Evolutionary conservation across 2,797 vertebrate species (phyloP).

Genomic region (Cyclura pinguis): DNA sequence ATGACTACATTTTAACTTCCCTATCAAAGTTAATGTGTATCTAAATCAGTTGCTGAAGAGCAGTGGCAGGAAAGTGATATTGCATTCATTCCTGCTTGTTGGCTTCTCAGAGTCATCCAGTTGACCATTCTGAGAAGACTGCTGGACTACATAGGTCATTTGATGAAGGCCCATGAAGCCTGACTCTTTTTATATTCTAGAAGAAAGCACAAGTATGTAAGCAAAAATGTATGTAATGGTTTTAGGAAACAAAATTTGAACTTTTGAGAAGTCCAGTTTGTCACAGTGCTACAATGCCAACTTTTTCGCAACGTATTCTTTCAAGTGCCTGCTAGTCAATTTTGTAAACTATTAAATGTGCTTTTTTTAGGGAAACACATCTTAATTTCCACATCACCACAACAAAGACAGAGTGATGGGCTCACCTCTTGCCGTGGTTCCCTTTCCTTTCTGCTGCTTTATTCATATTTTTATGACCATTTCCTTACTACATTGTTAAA

Average conservation of each 20-base stretch:
- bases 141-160: neutral
- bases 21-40: too few species aligned
- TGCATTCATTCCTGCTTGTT: neutral
- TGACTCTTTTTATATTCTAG: neutral
- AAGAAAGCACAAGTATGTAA: neutral
- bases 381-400: neutral
- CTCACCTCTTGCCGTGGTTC: neutral
- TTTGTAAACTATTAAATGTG: neutral
- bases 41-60: neutral
- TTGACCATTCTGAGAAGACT: neutral
- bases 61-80: neutral
- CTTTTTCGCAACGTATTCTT: neutral
- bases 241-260: neutral
- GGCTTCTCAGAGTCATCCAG: neutral
- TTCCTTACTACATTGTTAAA: too few species aligned
- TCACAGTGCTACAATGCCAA: neutral
- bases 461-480: neutral
- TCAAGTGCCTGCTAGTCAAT: neutral
- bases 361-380: neutral
- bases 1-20: too few species aligned
- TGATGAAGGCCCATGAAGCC: neutral
- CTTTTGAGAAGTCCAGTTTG: neutral
- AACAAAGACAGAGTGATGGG: neutral
- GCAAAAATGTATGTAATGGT: neutral
- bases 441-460: neutral